A percentile compares a stretch with the other conserved stretches of the same genome.
These are phyloP conservation scores for Gallinago media DNA, from an alignment of 2,113 vertebrate species.

Conservation along the genomic window DNA sequence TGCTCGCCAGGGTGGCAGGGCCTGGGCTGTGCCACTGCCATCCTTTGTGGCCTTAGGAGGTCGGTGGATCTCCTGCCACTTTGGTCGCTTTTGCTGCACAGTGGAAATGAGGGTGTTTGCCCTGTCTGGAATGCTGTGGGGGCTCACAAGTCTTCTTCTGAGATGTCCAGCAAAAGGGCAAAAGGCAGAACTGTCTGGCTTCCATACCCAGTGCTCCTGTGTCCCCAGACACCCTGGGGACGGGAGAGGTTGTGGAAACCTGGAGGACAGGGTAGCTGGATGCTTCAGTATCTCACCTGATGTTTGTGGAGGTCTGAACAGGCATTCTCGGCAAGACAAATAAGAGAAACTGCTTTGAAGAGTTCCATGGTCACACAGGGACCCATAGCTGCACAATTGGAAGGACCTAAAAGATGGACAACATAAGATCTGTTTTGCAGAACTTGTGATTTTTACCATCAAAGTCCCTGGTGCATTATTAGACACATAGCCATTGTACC, in stretches of 20 bases:
- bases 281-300: neutral
- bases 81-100: neutral
- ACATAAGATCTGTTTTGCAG: neutral
- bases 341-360: neutral
- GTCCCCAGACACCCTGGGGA: neutral
- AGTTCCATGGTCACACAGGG: neutral
- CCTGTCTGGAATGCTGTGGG: neutral
- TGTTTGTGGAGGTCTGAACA: neutral
- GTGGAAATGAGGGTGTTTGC: neutral
- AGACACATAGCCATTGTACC: accelerated
- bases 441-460: neutral
- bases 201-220: neutral
- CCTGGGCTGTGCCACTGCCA: neutral
- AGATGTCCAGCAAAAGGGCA: neutral
- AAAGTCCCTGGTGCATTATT: neutral
- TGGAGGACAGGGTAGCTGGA: neutral
- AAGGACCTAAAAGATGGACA: neutral
- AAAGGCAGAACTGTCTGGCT: neutral
- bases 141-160: neutral
- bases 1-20: neutral
- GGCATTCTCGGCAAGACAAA: neutral
- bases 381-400: no score
- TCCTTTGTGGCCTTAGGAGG: neutral
- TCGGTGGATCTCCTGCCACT: neutral
- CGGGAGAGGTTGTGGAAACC: neutral